These are phyloP conservation scores for Branchipolynoe longqiensis DNA, from an alignment of 2,888 invertebrate species.

Conservation along the genomic window DNA sequence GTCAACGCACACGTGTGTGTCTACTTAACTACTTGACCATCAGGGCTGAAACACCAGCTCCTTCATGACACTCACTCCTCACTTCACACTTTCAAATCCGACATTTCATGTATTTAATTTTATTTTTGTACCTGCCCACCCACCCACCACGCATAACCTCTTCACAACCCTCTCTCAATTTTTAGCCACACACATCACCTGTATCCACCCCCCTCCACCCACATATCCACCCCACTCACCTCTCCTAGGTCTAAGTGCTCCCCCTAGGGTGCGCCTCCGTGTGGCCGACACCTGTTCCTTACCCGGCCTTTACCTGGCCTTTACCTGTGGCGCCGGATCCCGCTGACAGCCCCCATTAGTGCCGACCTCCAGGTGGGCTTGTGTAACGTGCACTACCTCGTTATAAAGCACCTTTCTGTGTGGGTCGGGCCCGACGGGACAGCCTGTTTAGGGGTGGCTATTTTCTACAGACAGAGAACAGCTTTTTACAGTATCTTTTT, in stretches of 20 bases:
- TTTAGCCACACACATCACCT: not conserved
- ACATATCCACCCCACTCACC: not conserved
- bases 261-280: not conserved
- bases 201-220: not conserved
- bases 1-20: too few relatives aligned
- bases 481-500: too few relatives aligned
- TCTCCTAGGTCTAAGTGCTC: conserved; percentile 7
- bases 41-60: too few relatives aligned
- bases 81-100: too few relatives aligned
- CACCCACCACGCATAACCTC: not conserved
- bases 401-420: too few relatives aligned
- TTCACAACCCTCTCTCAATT: not conserved
- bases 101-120: too few relatives aligned
- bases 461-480: too few relatives aligned
- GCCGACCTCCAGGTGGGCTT: conserved; percentile 25
- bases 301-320: not conserved
- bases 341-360: conserved; percentile 27
- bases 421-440: too few relatives aligned
- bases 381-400: too few relatives aligned
- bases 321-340: not conserved
- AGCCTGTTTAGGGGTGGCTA: too few relatives aligned
- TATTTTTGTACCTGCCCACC: not conserved
- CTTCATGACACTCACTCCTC: too few relatives aligned
- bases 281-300: conserved; percentile 20
- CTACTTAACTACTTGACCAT: too few relatives aligned